phyloP scores from a whole-genome alignment of 1,140 invertebrate genomes.

The Homarus americanus region DNA sequence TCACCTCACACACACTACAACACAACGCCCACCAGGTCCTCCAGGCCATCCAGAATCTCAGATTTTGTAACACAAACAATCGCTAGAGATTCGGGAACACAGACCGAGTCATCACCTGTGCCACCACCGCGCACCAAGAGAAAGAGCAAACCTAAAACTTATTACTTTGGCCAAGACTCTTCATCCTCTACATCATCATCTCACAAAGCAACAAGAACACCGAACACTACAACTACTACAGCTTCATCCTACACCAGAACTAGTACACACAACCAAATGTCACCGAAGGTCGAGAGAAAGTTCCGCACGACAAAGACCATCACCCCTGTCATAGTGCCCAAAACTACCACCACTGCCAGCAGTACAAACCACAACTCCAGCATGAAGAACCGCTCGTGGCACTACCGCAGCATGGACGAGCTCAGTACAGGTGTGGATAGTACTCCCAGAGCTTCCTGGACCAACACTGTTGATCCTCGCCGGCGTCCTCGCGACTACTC shows the following conservation, averaged over 20 bases:
- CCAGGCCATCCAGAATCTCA: conserved; percentile 32
- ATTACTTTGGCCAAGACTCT: conserved; percentile 73
- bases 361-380: not conserved
- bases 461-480: conserved; percentile 72
- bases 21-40: conserved; percentile 54
- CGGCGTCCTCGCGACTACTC: conserved; percentile 53
- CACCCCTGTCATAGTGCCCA: conserved; percentile 67
- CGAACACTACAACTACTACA: conserved; percentile 33
- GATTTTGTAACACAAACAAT: conserved; percentile 51
- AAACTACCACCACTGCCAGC: not conserved
- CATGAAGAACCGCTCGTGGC: conserved; percentile 59
- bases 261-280: conserved; percentile 46
- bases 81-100: conserved; percentile 64
- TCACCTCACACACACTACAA: conserved; percentile 47
- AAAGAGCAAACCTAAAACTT: conserved; percentile 70
- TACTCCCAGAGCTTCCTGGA: conserved; percentile 65
- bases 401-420: conserved; percentile 73
- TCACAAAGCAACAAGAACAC: conserved; percentile 7
- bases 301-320: conserved; percentile 73
- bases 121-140: conserved; percentile 74
- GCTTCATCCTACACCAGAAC: conserved; percentile 35
- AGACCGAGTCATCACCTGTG: conserved; percentile 59
- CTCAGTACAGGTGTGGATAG: conserved; percentile 37
- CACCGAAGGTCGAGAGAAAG: conserved; percentile 64
- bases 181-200: conserved; percentile 33